Percentiles rank a stretch among this genome's conserved stretches.
Conservation (phyloP, 1,140 invertebrate genomes). For the Drosophila grimshawi region DNA sequence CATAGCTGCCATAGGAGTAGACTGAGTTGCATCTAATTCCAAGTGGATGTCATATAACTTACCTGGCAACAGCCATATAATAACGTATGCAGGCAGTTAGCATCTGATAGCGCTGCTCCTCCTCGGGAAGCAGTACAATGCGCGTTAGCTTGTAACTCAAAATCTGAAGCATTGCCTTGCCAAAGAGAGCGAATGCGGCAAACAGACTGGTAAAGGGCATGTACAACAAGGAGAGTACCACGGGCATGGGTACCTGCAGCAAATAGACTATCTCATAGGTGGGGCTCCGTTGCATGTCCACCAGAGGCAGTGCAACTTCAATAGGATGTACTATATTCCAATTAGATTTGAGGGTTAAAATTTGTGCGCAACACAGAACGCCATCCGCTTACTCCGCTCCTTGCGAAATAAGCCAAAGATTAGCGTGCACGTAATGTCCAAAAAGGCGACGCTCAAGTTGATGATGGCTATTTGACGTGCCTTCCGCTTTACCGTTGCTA, state of each 20-base stretch:
- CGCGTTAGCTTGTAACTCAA: constrained; percentile 50
- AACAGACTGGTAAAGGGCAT: constrained; percentile 82
- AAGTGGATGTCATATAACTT: neutral
- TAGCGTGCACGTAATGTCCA: constrained; percentile 65
- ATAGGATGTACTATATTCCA: constrained; percentile 69
- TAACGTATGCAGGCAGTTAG: constrained; percentile 59
- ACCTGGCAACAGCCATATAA: constrained; percentile 51
- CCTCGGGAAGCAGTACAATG: constrained; percentile 27
- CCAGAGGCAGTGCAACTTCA: constrained; percentile 63
- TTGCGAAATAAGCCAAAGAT: constrained; percentile 62
- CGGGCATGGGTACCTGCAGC: constrained; percentile 58
- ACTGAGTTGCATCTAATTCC: neutral
- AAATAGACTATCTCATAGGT: constrained; percentile 74
- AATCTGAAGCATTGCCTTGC: constrained; percentile 65
- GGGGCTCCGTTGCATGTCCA: constrained; percentile 65
- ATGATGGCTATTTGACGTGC: constrained; percentile 61
- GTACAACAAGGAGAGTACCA: constrained; percentile 69
- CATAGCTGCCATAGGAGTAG: constrained; percentile 54
- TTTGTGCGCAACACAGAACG: neutral
- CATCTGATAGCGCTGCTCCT: constrained; percentile 28
- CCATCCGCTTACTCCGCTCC: constrained; percentile 48
- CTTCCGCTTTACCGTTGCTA: constrained; percentile 38
- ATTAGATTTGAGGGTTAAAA: neutral
- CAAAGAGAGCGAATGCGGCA: constrained; percentile 75
- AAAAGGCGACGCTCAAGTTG: constrained; percentile 68